Evolutionary conservation across 2,888 invertebrate genomes (phyloP), one percentile per base, ranked within the genome.

Genomic region (Lycocerus yunnanus): DNA sequence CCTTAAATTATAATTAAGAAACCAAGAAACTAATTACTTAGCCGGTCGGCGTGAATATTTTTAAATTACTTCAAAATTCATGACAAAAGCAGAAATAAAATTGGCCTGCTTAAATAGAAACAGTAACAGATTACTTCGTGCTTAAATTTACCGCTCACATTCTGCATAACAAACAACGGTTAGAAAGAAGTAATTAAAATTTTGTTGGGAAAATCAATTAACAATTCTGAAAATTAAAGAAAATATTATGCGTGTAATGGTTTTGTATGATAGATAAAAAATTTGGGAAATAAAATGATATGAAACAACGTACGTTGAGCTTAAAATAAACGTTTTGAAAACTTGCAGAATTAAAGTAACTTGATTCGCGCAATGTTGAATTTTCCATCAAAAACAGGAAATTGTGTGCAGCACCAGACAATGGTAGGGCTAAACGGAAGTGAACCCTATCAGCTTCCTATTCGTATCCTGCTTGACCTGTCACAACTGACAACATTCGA

Each of bases 331-430:
- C 20, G 13, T 63, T 18, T 15, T 60, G n/a, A 63, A 63, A 63
- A 63, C 20, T 63, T 65, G 14, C 16, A 27, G 63, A 71, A 76
- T 74, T 76, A 72, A 76, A 76, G 74, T 71, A 76, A 73, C 76
- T 76, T 66, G 69, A 74, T 73, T 74, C 76, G 76, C 74, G 76
- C 72, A 68, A 76, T 74, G 74, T 76, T 74, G 69, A 74, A 78
- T 78, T 80, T 80, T 80, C 79, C 78, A 80, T 80, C 80, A 77
- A 72, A 77, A 70, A 75, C 79, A 80, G 82, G 82, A 82, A 81
- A 82, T 82, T 81, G 81, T 80, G 80, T 81, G 80, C 80, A 79
- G 80, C 78, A 80, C 79, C 79, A 80, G 79, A 82, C 81, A 81
- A 82, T 81, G 77, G 77, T 71, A 75, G 61, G 76, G 76, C 76